phyloP scores from a whole-genome alignment of 2,888 invertebrate genomes.

The Andrena haemorrhoa region DNA sequence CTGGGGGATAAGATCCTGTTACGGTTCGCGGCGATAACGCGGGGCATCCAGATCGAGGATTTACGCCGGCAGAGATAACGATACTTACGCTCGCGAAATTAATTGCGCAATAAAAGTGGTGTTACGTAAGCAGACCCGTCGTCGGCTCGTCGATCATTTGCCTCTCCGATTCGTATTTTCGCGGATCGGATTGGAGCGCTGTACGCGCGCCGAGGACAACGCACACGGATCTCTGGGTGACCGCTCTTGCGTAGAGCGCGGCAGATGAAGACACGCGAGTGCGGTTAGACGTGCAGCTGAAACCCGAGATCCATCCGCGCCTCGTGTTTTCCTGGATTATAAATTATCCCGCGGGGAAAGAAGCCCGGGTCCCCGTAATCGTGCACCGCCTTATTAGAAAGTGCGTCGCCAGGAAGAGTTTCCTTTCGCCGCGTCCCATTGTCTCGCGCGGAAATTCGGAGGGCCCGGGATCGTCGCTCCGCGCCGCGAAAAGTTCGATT shows the following conservation, averaged over 20 bases:
- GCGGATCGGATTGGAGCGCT: constrained; percentile 18
- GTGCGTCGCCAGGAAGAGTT: background rate
- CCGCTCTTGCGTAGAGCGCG: constrained; percentile 45
- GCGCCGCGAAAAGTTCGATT: background rate
- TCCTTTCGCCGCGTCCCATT: background rate
- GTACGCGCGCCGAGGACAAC: constrained; percentile 32
- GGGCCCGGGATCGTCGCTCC: background rate
- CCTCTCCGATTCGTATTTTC: constrained; percentile 32
- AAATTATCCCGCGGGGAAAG: constrained; percentile 50
- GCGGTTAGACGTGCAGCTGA: constrained; percentile 56
- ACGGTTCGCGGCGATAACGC: constrained; percentile 10
- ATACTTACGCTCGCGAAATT: constrained; percentile 20
- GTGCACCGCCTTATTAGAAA: constrained; percentile 40
- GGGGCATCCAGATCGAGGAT: background rate
- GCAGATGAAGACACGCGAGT: constrained; percentile 70
- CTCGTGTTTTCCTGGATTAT: constrained; percentile 59
- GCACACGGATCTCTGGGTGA: constrained; percentile 48
- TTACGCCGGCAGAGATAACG: background rate
- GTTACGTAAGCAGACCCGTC: constrained; percentile 28
- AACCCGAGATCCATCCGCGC: constrained; percentile 59
- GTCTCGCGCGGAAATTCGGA: background rate
- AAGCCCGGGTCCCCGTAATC: constrained; percentile 46
- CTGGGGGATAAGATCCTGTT: constrained; percentile 3
- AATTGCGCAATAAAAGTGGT: constrained; percentile 3
- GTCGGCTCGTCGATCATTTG: constrained; percentile 16